Base-by-base conservation (phyloP, 2,113 vertebrate genomes). In the Chaetops frenatus region DNA sequence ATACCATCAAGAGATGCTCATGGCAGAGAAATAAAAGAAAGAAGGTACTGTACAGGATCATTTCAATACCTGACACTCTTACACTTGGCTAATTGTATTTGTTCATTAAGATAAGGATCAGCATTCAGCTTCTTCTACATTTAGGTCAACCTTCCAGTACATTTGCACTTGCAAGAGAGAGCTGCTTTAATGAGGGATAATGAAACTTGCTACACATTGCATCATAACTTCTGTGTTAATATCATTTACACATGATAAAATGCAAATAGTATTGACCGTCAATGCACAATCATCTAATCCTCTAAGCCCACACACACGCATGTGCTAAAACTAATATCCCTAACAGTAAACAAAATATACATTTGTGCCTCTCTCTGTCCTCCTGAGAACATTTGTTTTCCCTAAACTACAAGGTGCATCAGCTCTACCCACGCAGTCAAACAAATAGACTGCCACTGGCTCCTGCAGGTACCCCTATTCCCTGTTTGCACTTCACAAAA, bases 131-230 rank as follows among this genome's bases (percentile, higher is more conserved):
- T 83, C 92, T 95, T 70, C 88, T 90, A 92, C 88, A 88, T 93
- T 93, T 96, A 96, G 94, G 94, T 96, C 93, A 88, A 76, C 94
- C 93, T 96, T 97, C 93, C 93, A 96, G 92, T 88, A 88, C 85
- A 96, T 96, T 96, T 96, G 92, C 95, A 96, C 93, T 96, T 96
- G 93, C 85, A 97, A 97, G 88, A 78, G 54, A 96, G 76, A 96
- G 80, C 84, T 96, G 79, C 85, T 90, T 95, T 95, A 96, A 97
- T 94, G 90, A 95, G 77, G 88, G 79, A 78, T 94, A 96, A 95
- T 93, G 93, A 96, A 95, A 90, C 71, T 29, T 77, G 91, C 79
- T 77, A 27, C 3, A 1, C 64, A 56, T 96, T 97, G 93, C 96
- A 3, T 97, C 93, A 96, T 94, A 81, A 88, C 90, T 96, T 93